A percentile compares a stretch with the other conserved stretches of the same genome.
phyloP scores from a whole-genome alignment of 2,797 vertebrate genomes.

The Agapornis canus region DNA sequence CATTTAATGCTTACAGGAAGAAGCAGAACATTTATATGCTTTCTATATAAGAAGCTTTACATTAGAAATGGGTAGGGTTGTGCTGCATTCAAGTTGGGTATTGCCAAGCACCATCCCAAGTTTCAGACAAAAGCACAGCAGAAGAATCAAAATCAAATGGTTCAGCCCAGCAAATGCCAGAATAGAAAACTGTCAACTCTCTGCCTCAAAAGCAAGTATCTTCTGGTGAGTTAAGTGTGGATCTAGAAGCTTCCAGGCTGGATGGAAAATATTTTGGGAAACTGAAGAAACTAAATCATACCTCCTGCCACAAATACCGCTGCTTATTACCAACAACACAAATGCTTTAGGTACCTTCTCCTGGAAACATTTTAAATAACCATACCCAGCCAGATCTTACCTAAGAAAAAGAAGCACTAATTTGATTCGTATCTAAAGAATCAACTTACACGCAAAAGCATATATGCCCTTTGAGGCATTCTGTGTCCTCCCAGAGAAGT shows the following conservation, averaged over 20 bases:
- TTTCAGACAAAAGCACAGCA: not conserved
- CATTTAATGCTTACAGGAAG: not conserved
- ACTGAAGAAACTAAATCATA: not conserved
- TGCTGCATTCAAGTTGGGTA: not conserved
- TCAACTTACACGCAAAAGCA: constrained; percentile 88
- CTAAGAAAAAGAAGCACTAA: not conserved
- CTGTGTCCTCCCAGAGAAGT: constrained; percentile 88
- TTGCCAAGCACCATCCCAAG: not conserved
- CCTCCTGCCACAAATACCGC: not conserved
- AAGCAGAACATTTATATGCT: not conserved
- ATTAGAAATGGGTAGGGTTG: not conserved
- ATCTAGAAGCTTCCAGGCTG: not conserved
- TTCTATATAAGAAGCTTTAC: not conserved
- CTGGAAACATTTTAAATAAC: not conserved
- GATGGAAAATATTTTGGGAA: not conserved
- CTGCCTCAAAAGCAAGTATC: not conserved
- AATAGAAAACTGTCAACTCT: not conserved
- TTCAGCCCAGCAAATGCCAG: not conserved
- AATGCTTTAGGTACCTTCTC: not conserved
- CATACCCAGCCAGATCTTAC: not conserved
- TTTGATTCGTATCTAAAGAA: not conserved
- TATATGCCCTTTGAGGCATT: constrained; percentile 92
- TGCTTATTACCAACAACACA: not conserved
- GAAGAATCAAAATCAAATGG: not conserved
- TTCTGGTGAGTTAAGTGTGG: not conserved